Evolutionary conservation across 2,113 vertebrate genomes (phyloP), one percentile per base, ranked within the genome.

Genomic region (Dascyllus trimaculatus): DNA sequence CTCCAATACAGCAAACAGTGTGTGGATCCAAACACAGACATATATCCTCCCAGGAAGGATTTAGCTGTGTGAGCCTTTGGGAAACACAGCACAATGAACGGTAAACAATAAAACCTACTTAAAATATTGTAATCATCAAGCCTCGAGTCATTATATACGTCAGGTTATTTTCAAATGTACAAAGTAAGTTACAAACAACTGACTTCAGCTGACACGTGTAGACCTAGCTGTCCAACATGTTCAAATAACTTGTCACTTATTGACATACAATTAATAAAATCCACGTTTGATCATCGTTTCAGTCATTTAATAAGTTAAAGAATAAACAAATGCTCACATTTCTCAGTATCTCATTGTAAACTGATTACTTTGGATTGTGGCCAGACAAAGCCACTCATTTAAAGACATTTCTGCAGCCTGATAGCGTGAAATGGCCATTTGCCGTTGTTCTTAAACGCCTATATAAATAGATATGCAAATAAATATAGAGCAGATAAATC

Each of bases 401-500:
- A 43, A 43, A 43, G 13, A 43, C 13, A 43, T 43, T 43, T 43
- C 40, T 15, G 2, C 2, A 15, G 11, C 15, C 40, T 15, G 40
- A 43, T 15, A 15, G 40, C 40, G 2, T 43, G 40, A 43, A 3
- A 43, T 15, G 40, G 3, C 3, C 40, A 15, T 43, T 14, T 43
- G 40, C 0, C 40, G 4, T 11, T 43, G 40, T 43, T 14, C 15
- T 13, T 15, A 43, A 43, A 43, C 4, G 15, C 40, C 40, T 75
- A 48, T 61, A 67, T 26, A 80, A 24, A 79, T 2, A 64, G 6
- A 78, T 67, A 72, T 49, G 43, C 11, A 25, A 54, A 72, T 64
- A n/a, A 26, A 64, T 68, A 62, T 6, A 38, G 35, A 76, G 38
- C 53, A 58, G 22, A 66, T 85, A 59, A 86, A 87, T 74, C 76